These are phyloP conservation scores for Tragelaphus buxtoni DNA, from an alignment of 2,113 vertebrate genomes.

Conservation along the genomic window DNA sequence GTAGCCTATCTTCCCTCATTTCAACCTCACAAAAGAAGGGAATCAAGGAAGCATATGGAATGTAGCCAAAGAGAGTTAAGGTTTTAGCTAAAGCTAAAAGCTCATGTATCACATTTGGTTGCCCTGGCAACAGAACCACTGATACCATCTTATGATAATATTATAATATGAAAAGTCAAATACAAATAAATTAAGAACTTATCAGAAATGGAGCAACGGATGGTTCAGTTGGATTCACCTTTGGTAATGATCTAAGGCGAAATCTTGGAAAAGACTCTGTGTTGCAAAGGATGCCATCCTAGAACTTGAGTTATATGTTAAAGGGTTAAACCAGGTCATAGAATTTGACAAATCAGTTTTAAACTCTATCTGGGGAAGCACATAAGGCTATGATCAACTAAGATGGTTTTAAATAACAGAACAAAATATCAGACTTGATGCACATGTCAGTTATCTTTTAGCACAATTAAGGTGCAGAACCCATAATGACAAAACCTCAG, in stretches of 20 bases:
- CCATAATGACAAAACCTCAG: not conserved
- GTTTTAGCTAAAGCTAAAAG: slow-evolving; percentile 30
- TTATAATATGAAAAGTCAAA: slow-evolving; percentile 29
- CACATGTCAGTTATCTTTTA: not conserved
- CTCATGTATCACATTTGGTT: slow-evolving; percentile 34
- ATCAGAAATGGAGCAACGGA: not conserved
- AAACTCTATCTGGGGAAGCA: not conserved
- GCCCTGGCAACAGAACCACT: not conserved
- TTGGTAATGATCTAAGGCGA: not conserved
- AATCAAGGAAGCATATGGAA: not conserved
- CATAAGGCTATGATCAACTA: not conserved
- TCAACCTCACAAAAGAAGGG: not conserved
- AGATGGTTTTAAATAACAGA: not conserved
- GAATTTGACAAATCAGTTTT: slow-evolving; percentile 7
- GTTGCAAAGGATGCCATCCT: not conserved
- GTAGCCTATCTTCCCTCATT: not conserved
- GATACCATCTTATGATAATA: not conserved
- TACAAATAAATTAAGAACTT: slow-evolving; percentile 31
- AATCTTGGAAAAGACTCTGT: not conserved
- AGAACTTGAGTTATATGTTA: not conserved
- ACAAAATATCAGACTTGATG: not conserved
- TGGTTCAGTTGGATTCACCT: not conserved
- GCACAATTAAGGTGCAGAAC: not conserved
- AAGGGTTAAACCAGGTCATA: not conserved
- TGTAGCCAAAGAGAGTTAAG: not conserved